Conservation (phyloP, 2,113 vertebrate genomes). For the Azemiops feae region DNA sequence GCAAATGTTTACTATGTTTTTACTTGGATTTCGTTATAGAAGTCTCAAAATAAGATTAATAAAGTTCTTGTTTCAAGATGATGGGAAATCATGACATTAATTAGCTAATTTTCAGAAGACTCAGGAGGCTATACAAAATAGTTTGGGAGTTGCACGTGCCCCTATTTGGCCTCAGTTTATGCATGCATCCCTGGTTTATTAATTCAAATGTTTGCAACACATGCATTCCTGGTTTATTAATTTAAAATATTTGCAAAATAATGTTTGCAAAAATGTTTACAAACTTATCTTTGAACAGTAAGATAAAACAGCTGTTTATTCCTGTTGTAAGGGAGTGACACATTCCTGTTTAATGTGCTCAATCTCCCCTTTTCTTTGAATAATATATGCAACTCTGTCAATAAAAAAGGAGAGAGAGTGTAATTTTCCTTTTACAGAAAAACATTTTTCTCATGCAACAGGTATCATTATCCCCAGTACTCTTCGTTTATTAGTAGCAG, state of each 20-base stretch:
- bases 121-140: not conserved
- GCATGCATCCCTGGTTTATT: not conserved
- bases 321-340: not conserved
- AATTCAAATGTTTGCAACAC: not conserved
- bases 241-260: not conserved
- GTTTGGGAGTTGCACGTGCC: not conserved
- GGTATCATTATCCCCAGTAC: not conserved
- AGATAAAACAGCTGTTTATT: not conserved
- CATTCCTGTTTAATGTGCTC: not conserved
- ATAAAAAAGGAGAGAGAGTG: not conserved
- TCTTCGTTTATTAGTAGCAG: not conserved
- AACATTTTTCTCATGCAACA: not conserved
- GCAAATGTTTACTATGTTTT: not conserved
- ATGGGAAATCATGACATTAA: not conserved
- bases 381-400: not conserved
- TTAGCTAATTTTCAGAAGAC: not conserved
- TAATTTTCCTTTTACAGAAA: not conserved
- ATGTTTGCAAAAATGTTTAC: not conserved
- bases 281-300: not conserved
- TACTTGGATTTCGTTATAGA: not conserved
- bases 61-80: not conserved
- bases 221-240: not conserved
- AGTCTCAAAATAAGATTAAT: not conserved
- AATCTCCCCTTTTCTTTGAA: not conserved
- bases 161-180: not conserved